Evolutionary conservation across 2,888 invertebrate species (phyloP).

Genomic region (Dermolepida albohirtum): DNA sequence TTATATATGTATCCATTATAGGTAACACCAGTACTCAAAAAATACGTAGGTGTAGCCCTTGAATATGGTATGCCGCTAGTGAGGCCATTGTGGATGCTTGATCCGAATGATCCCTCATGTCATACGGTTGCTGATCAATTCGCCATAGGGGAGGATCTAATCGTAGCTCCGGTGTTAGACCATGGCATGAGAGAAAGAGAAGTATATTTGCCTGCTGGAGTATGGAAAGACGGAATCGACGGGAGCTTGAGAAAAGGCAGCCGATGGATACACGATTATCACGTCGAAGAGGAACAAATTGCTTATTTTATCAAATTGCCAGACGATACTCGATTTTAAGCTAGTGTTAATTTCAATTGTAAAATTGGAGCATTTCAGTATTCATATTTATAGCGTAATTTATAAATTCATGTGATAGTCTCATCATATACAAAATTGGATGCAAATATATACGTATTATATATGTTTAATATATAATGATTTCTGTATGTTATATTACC

Average conservation of each 20-base stretch:
- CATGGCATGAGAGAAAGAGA: constrained; percentile 78
- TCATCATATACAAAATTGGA: constrained; percentile 6
- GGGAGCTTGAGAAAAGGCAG: constrained; percentile 87
- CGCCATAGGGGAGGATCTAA: constrained; percentile 88
- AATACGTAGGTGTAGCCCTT: constrained; percentile 81
- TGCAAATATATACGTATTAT: constrained; percentile 7
- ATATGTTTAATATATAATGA: not conserved
- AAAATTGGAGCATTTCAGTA: constrained; percentile 3
- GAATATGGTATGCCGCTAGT: constrained; percentile 87
- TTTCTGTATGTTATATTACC: too few relatives aligned
- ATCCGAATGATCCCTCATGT: constrained; percentile 82
- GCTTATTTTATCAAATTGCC: constrained; percentile 89
- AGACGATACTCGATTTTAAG: constrained; percentile 82
- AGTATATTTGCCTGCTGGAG: constrained; percentile 90
- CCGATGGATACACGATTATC: constrained; percentile 91
- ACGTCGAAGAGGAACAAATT: constrained; percentile 81
- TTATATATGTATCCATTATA: constrained; percentile 55
- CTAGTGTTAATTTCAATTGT: not conserved
- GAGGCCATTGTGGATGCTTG: constrained; percentile 90
- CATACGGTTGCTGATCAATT: constrained; percentile 86
- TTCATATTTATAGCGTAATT: constrained; percentile 9
- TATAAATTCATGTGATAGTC: constrained; percentile 33
- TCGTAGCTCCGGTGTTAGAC: constrained; percentile 88
- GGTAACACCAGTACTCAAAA: constrained; percentile 81
- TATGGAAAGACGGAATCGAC: constrained; percentile 94